Conservation (phyloP, 2,113 vertebrate genomes). For the Pitta sordida region DNA sequence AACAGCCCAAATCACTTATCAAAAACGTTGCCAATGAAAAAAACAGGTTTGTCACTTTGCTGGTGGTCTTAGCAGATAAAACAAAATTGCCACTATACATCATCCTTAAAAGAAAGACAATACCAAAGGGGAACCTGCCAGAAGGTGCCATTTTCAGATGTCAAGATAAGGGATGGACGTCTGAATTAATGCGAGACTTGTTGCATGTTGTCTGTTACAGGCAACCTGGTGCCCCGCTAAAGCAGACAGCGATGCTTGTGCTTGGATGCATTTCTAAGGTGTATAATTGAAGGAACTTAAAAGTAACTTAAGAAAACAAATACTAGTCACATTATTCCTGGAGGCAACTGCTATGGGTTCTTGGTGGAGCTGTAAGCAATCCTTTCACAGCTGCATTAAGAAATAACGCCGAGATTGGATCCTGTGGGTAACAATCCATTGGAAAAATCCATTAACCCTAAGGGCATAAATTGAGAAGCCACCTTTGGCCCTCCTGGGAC, state of each 20-base stretch:
- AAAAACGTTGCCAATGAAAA: slow-evolving; percentile 36
- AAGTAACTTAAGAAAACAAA: background rate
- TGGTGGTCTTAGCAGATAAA: slow-evolving; percentile 62
- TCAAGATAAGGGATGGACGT: slow-evolving; percentile 58
- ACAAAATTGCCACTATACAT: slow-evolving; percentile 56
- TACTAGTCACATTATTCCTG: background rate
- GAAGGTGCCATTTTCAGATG: slow-evolving; percentile 62
- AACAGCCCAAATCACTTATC: slow-evolving; percentile 40
- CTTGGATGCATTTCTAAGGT: background rate
- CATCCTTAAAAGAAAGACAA: slow-evolving; percentile 58
- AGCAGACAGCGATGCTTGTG: background rate
- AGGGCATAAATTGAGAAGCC: background rate
- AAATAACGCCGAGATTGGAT: background rate
- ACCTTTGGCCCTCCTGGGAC: background rate
- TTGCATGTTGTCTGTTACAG: slow-evolving; percentile 48
- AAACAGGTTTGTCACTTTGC: slow-evolving; percentile 29
- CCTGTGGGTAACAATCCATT: background rate
- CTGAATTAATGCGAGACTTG: slow-evolving; percentile 62
- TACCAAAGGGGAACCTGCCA: slow-evolving; percentile 56
- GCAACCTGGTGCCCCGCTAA: slow-evolving; percentile 9
- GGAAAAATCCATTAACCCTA: background rate
- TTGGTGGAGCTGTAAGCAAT: background rate
- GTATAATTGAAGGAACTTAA: background rate
- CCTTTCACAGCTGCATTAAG: background rate
- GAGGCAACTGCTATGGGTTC: background rate